Percentiles rank a stretch among this genome's conserved stretches.
These are phyloP conservation scores for Anabacerthia variegaticeps DNA, from an alignment of 2,797 vertebrate genomes.

Conservation along the genomic window DNA sequence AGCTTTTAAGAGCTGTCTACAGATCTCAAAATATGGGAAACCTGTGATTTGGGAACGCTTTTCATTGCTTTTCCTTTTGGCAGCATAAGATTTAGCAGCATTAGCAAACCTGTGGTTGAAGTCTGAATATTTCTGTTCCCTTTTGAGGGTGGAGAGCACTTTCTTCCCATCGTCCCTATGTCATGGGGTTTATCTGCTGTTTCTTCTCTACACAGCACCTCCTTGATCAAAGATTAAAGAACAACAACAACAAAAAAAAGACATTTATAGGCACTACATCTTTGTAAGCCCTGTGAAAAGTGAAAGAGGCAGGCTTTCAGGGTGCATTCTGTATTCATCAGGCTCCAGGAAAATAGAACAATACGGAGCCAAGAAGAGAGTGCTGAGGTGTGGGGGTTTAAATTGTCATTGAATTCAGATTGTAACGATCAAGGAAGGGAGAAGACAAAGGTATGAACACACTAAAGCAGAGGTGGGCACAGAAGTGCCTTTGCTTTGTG, in stretches of 20 bases:
- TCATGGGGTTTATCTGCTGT: neutral
- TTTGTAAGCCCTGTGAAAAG: neutral
- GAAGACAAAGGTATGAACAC: neutral
- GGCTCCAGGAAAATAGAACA: constrained; percentile 3
- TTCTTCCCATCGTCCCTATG: neutral
- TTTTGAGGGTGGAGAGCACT: neutral
- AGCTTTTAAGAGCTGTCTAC: neutral
- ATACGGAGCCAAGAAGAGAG: neutral
- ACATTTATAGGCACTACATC: neutral
- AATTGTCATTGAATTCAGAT: neutral
- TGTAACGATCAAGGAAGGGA: neutral
- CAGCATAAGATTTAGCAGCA: neutral
- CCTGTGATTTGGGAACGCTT: neutral
- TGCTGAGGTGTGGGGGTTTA: neutral
- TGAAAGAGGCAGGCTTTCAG: neutral
- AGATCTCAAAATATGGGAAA: neutral
- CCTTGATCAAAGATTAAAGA: constrained; percentile 22
- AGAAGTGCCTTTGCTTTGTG: neutral
- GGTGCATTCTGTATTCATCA: neutral
- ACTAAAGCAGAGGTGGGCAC: neutral
- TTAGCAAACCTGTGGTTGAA: neutral
- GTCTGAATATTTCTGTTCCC: neutral
- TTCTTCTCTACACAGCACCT: neutral
- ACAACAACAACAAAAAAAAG: neutral
- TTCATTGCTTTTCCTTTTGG: neutral